phyloP scores from a whole-genome alignment of 64 coral and sea anemone species.

The Porites australiensis region DNA sequence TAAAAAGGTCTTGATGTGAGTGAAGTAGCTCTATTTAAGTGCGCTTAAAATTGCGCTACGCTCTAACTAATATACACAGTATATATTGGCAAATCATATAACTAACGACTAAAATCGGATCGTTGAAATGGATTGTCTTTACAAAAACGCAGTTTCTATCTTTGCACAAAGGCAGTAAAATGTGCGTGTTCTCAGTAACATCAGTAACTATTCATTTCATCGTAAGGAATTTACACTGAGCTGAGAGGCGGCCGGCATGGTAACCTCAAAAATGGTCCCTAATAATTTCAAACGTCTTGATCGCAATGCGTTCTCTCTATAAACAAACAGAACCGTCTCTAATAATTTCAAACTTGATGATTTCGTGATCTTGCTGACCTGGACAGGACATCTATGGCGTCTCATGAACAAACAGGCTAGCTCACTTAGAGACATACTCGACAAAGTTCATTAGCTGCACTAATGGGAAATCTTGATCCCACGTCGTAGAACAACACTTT shows the following conservation, averaged over 20 bases:
- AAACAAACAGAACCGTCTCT: not conserved
- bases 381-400: too few species aligned
- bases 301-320: too few species aligned
- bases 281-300: not conserved
- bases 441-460: not conserved
- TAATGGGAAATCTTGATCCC: not conserved
- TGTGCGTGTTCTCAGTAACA: not conserved
- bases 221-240: too few species aligned
- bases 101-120: not conserved
- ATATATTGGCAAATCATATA: constrained; percentile 3
- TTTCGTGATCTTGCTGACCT: not conserved
- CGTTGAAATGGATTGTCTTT: constrained; percentile 23
- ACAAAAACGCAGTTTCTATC: not conserved
- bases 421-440: too few species aligned
- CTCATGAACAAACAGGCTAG: too few species aligned
- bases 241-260: not conserved
- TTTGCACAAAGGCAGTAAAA: not conserved
- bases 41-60: constrained; percentile 34
- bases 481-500: not conserved
- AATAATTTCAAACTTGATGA: not conserved
- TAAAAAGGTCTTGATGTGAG: not conserved
- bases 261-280: not conserved
- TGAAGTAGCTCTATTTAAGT: not conserved
- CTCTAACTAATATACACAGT: constrained; percentile 36
- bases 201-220: too few species aligned